Evolutionary conservation across 2,888 invertebrate species (phyloP).

Genomic region (Nudaria mundana): DNA sequence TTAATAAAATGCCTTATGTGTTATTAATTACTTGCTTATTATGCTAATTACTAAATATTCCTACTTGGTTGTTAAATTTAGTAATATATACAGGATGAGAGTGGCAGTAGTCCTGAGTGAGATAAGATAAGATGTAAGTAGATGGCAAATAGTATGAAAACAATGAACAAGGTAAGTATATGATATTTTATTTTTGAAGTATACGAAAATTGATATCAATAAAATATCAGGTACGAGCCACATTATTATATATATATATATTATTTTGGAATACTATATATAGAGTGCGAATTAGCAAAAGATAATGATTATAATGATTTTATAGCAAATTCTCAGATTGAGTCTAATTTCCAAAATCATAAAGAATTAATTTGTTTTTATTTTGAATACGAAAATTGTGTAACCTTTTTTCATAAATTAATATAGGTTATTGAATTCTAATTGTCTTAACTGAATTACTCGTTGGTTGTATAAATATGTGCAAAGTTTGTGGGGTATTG

Average conservation of each 20-base stretch:
- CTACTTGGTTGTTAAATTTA: constrained; percentile 15
- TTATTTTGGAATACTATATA: constrained; percentile 15
- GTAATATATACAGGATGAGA: constrained; percentile 12
- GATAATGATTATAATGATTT: constrained; percentile 10
- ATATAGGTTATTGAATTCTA: constrained; percentile 20
- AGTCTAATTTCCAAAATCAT: constrained; percentile 35
- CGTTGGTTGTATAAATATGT: constrained; percentile 36
- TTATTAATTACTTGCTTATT: constrained; percentile 18
- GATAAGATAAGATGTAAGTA: constrained; percentile 20
- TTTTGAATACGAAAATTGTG: constrained; percentile 23
- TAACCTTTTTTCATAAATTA: constrained; percentile 9
- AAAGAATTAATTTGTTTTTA: constrained; percentile 3
- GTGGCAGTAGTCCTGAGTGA: constrained; percentile 30
- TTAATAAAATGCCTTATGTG: constrained; percentile 27
- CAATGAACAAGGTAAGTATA: constrained; percentile 7
- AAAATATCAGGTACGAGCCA: constrained; percentile 1
- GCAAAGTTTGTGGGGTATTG: constrained; percentile 19
- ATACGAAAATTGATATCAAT: constrained; percentile 14
- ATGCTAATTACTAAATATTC: constrained; percentile 13
- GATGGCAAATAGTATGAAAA: constrained; percentile 8
- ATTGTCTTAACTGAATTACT: constrained; percentile 37
- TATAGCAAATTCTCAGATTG: constrained; percentile 20
- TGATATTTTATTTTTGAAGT: constrained; percentile 24
- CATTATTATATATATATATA: constrained; percentile 4
- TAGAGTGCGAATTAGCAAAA: constrained; percentile 14